Conservation (phyloP, 2,113 vertebrate species). For the Pollachius pollachius region DNA sequence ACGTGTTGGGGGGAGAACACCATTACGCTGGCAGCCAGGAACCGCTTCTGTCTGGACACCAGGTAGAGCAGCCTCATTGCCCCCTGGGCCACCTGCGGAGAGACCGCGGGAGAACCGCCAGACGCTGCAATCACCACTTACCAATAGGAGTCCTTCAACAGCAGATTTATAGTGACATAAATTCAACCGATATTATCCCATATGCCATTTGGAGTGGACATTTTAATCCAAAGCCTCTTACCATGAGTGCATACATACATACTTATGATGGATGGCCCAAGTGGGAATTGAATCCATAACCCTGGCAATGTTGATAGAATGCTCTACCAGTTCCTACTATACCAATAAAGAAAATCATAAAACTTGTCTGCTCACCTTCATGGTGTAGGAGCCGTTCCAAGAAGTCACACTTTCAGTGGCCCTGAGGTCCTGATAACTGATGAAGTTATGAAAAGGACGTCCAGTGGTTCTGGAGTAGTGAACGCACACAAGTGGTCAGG, state of each 20-base stretch:
- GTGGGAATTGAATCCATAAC: too few species aligned
- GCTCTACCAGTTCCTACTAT: too few species aligned
- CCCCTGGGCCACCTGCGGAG: slow-evolving; percentile 75
- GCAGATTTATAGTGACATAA: not conserved
- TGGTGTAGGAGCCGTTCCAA: slow-evolving; percentile 86
- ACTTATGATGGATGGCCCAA: too few species aligned
- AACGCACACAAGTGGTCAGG: not conserved
- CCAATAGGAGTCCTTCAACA: not conserved
- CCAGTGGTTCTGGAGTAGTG: slow-evolving; percentile 80
- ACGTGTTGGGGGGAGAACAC: slow-evolving; percentile 87
- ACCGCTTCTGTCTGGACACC: slow-evolving; percentile 81
- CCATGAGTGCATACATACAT: not conserved
- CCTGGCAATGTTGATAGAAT: too few species aligned
- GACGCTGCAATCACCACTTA: not conserved
- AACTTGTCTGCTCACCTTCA: slow-evolving; percentile 79
- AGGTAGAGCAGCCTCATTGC: slow-evolving; percentile 81
- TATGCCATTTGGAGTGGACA: too few species aligned
- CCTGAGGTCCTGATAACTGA: slow-evolving; percentile 94
- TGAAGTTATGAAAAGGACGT: slow-evolving; percentile 93
- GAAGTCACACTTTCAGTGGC: slow-evolving; percentile 83
- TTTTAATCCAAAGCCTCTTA: too few species aligned
- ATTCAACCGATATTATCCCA: not conserved
- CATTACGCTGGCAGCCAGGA: slow-evolving; percentile 79
- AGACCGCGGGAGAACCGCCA: not conserved
- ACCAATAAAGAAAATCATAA: too few species aligned